phyloP scores from a whole-genome alignment of 2,888 invertebrate species.

The Conomelus anceps region DNA sequence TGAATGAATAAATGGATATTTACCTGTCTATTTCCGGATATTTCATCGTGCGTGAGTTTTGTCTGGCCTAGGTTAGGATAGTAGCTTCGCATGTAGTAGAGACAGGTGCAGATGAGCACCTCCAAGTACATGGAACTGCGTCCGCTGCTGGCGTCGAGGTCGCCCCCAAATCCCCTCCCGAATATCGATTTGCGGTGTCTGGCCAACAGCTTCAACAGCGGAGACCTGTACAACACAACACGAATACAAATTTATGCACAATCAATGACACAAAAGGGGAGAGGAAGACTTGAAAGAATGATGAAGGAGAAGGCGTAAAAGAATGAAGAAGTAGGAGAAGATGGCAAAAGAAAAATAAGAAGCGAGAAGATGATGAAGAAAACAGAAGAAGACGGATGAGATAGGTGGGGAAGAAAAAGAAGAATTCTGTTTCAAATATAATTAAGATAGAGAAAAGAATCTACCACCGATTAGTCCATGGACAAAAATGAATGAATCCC shows the following conservation, averaged over 20 bases:
- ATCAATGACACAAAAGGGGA: background rate
- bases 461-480: too few relatives aligned
- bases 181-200: slow-evolving; percentile 74
- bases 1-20: background rate
- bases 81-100: slow-evolving; percentile 75
- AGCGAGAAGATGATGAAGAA: too few relatives aligned
- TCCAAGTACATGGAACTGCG: slow-evolving; percentile 76
- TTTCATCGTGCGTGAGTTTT: slow-evolving; percentile 59
- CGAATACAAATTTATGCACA: too few relatives aligned
- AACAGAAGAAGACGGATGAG: too few relatives aligned
- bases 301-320: too few relatives aligned
- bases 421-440: too few relatives aligned
- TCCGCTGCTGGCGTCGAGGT: slow-evolving; percentile 41
- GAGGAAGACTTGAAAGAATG: background rate
- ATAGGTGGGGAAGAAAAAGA: too few relatives aligned
- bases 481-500: too few relatives aligned
- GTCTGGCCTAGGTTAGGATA: slow-evolving; percentile 64
- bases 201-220: slow-evolving; percentile 56
- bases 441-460: too few relatives aligned
- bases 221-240: slow-evolving; percentile 36
- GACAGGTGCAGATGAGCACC: slow-evolving; percentile 63
- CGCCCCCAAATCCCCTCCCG: slow-evolving; percentile 59
- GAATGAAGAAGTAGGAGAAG: too few relatives aligned
- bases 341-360: too few relatives aligned
- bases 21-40: slow-evolving; percentile 61